These are phyloP conservation scores for Naja naja DNA, from an alignment of 2,113 vertebrate genomes.

Conservation along the genomic window DNA sequence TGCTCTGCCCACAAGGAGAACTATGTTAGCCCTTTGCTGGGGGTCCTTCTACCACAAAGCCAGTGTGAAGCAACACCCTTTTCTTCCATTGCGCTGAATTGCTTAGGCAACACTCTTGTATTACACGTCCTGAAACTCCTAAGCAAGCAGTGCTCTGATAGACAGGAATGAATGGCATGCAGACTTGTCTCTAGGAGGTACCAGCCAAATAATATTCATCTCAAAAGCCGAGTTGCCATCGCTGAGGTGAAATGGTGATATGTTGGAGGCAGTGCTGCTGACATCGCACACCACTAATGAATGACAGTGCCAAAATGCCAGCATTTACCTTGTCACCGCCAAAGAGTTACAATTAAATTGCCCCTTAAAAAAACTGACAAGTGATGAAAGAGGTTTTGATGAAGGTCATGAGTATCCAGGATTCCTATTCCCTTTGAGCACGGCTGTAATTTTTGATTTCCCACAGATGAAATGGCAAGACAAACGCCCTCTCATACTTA, in stretches of 20 bases:
- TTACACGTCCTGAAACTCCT: conserved; percentile 21
- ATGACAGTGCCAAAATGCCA: conserved; percentile 73
- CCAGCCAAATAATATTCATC: conserved; percentile 45
- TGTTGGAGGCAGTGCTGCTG: conserved; percentile 62
- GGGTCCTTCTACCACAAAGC: neutral
- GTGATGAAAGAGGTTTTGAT: conserved; percentile 83
- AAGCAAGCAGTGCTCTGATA: conserved; percentile 31
- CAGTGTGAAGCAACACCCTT: neutral
- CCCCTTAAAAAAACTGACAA: conserved; percentile 72
- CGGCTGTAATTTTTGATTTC: conserved; percentile 72
- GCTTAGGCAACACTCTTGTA: conserved; percentile 8
- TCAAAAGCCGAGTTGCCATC: conserved; percentile 56
- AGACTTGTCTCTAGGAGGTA: conserved; percentile 49
- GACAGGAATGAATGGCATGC: conserved; percentile 43
- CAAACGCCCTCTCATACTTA: conserved; percentile 70
- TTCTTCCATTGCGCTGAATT: conserved; percentile 9
- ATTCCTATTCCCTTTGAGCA: conserved; percentile 76
- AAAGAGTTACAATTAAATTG: conserved; percentile 74
- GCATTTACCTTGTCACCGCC: conserved; percentile 73
- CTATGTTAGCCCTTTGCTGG: neutral
- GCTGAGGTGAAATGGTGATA: conserved; percentile 58
- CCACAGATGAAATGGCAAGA: conserved; percentile 69
- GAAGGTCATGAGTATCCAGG: conserved; percentile 79
- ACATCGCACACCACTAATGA: conserved; percentile 68
- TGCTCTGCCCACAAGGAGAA: neutral